phyloP scores from a whole-genome alignment of 2,113 vertebrate species.

The Pycnonotus jocosus region DNA sequence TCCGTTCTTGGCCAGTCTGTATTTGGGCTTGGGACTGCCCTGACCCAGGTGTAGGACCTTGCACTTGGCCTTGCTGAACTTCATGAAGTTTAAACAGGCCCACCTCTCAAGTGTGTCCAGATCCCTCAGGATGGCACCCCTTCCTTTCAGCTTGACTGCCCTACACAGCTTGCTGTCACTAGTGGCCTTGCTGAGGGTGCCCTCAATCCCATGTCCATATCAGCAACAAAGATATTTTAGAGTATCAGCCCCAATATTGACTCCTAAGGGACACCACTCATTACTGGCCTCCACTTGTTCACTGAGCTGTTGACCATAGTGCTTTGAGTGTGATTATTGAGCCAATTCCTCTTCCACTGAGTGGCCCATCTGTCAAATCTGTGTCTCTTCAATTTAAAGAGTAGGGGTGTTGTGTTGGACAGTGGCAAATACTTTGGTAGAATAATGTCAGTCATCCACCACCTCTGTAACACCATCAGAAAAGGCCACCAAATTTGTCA shows the following conservation, averaged over 20 bases:
- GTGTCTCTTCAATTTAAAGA: not conserved
- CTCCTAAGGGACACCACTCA: not conserved
- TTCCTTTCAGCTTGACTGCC: not conserved
- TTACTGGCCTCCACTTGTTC: not conserved
- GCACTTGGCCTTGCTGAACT: not conserved
- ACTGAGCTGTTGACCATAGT: not conserved
- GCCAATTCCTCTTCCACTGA: not conserved
- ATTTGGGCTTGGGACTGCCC: not conserved
- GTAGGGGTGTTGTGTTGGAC: accelerated
- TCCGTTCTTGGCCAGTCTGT: not conserved
- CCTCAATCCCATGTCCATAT: no score
- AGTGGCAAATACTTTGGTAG: not conserved
- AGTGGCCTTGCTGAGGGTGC: not conserved
- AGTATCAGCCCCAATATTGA: not conserved
- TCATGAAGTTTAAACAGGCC: not conserved
- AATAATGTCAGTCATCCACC: not conserved
- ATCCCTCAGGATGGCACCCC: not conserved
- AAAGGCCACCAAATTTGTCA: not conserved
- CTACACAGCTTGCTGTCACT: not conserved
- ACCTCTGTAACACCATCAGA: not conserved
- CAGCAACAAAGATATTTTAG: not conserved
- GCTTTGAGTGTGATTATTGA: not conserved
- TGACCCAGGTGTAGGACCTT: not conserved
- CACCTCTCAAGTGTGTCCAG: not conserved
- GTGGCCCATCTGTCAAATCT: not conserved